phyloP scores from a whole-genome alignment of 2,797 vertebrate species.

The Scolopax bukidnonensis region DNA sequence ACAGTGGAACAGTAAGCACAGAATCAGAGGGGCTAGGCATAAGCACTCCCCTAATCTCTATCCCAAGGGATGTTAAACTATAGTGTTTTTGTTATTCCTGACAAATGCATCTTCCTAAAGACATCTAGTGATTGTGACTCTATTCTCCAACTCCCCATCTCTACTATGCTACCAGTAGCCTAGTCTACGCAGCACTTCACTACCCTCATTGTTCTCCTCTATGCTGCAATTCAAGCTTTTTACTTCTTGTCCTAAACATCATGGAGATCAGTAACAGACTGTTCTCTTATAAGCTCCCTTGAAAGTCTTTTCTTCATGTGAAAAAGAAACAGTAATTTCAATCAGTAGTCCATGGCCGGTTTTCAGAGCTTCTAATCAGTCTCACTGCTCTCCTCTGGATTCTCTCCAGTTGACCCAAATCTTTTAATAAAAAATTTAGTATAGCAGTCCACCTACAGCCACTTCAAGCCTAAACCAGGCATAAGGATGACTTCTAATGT shows the following conservation, averaged over 20 bases:
- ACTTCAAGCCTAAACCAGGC: background rate
- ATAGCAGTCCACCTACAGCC: background rate
- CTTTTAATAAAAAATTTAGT: slow-evolving; percentile 16
- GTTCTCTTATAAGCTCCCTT: background rate
- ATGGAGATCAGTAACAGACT: background rate
- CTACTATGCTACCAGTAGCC: no score
- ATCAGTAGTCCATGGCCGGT: background rate
- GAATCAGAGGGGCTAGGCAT: background rate
- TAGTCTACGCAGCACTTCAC: rapidly evolving
- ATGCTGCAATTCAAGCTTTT: background rate
- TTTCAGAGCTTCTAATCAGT: background rate
- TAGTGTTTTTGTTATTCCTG: background rate
- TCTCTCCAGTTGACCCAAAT: slow-evolving; percentile 18
- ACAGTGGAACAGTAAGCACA: background rate
- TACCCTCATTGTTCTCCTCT: background rate
- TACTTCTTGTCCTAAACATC: background rate
- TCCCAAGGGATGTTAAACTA: background rate
- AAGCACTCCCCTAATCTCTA: background rate
- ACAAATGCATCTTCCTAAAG: background rate
- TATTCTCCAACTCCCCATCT: background rate
- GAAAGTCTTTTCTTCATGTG: background rate
- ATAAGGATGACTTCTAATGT: background rate
- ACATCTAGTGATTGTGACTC: background rate
- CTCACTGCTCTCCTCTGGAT: background rate
- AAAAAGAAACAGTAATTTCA: background rate